A percentile compares a stretch with the other conserved stretches of the same genome.
These are phyloP conservation scores for Hemiprocne comata DNA, from an alignment of 2,113 vertebrate species.

Conservation along the genomic window DNA sequence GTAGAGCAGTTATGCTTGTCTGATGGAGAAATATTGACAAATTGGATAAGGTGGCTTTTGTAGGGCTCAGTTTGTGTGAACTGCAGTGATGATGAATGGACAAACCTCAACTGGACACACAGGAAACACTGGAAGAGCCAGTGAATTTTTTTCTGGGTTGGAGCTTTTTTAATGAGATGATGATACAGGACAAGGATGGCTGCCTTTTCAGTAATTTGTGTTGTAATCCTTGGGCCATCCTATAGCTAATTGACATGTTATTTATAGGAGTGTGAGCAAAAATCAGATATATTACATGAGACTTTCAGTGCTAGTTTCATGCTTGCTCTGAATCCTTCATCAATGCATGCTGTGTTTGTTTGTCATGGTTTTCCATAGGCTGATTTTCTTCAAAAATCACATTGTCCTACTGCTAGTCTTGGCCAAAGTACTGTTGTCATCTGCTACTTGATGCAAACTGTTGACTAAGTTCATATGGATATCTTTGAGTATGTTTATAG, in stretches of 20 bases:
- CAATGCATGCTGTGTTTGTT: background rate
- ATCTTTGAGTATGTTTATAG: background rate
- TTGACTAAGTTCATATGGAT: background rate
- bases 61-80: background rate
- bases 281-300: background rate
- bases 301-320: background rate
- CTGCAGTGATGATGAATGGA: background rate
- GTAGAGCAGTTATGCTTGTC: background rate
- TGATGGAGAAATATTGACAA: background rate
- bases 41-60: background rate
- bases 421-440: background rate
- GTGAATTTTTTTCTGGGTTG: background rate
- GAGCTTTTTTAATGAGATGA: background rate
- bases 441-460: background rate
- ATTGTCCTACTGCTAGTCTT: background rate
- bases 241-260: background rate
- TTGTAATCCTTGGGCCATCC: background rate
- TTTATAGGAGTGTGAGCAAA: background rate
- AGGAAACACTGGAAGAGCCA: background rate
- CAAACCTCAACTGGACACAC: background rate
- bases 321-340: background rate
- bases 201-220: background rate
- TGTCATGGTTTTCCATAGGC: background rate
- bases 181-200: background rate
- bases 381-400: background rate